phyloP scores from a whole-genome alignment of 2,113 vertebrate genomes.

The Psilopogon haemacephalus region DNA sequence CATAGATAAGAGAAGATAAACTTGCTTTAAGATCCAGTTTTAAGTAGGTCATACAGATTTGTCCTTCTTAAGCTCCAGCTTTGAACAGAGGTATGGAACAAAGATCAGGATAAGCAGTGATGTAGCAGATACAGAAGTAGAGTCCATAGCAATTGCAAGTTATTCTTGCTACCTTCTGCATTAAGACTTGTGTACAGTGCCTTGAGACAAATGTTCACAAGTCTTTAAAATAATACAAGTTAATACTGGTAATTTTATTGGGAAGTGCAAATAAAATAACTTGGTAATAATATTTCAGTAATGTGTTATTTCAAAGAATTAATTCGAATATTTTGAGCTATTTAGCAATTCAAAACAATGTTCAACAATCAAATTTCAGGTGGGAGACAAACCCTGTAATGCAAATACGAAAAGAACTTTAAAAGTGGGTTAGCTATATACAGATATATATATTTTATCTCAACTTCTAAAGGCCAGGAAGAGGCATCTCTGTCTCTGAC shows the following conservation, averaged over 20 bases:
- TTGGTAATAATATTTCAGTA: not conserved
- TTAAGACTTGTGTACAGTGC: not conserved
- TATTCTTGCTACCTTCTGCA: not conserved
- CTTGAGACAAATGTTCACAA: accelerated
- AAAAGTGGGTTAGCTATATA: not conserved
- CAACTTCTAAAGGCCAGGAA: not conserved
- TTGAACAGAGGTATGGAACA: not conserved
- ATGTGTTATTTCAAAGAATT: not conserved
- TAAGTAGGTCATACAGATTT: not conserved
- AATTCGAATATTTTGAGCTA: not conserved
- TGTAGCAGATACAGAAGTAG: not conserved
- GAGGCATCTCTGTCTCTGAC: not conserved
- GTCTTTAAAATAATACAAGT: not conserved
- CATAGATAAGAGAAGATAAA: not conserved
- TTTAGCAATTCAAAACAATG: not conserved
- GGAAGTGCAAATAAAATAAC: not conserved
- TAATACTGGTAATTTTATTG: not conserved
- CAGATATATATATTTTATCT: not conserved
- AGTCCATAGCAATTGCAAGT: accelerated
- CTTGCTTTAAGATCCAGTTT: not conserved
- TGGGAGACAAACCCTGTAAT: not conserved
- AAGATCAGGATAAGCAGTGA: not conserved
- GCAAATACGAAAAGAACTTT: not conserved
- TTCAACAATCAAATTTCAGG: not conserved
- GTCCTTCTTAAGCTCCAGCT: not conserved